Percentiles rank a stretch among this genome's conserved stretches.
Evolutionary conservation across 2,797 vertebrate species (phyloP).

Genomic region (Fistularia tabacaria): DNA sequence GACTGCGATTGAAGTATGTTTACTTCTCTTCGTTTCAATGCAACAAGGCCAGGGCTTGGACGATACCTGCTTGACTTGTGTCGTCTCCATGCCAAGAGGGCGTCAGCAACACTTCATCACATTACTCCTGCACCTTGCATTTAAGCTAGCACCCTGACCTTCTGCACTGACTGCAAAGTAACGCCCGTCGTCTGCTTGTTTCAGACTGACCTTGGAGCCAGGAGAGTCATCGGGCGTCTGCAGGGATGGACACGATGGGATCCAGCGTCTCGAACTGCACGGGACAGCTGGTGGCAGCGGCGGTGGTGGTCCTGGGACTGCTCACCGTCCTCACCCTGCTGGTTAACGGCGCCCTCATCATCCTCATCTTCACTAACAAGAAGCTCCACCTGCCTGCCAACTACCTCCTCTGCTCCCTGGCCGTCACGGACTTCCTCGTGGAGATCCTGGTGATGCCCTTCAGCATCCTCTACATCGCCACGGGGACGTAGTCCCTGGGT

Average conservation of each 20-base stretch:
- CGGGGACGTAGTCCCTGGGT: constrained; percentile 81
- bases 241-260: constrained; percentile 23
- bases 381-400: constrained; percentile 89
- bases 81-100: no score
- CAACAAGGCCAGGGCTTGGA: no score
- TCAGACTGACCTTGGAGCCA: constrained; percentile 19
- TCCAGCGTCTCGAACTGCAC: constrained; percentile 84
- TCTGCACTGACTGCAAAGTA: no score
- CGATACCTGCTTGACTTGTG: no score
- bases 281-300: constrained; percentile 62
- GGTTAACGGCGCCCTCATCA: constrained; percentile 82
- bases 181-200: constrained; percentile 15
- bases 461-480: constrained; percentile 85
- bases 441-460: constrained; percentile 87
- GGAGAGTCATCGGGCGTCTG: not conserved
- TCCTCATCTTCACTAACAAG: constrained; percentile 83
- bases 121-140: no score
- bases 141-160: no score
- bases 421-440: constrained; percentile 87
- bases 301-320: constrained; percentile 75
- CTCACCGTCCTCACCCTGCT: constrained; percentile 80
- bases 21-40: no score
- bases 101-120: no score
- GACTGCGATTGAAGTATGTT: no score
- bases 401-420: constrained; percentile 90